Evolutionary conservation across 2,113 vertebrate genomes (phyloP).

Genomic region (human (Homo sapiens)): GRCh38 chr6:134935001-134935500

Average conservation of each 20-base stretch:
- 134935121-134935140: too few relatives aligned
- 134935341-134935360: not conserved
- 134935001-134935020: too few relatives aligned
- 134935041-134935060: too few relatives aligned
- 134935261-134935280: not conserved
- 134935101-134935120: too few relatives aligned
- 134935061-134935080: too few relatives aligned
- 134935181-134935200: too few relatives aligned
- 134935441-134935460: not conserved
- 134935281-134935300: not conserved
- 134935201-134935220: not conserved
- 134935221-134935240: too few relatives aligned
- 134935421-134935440: not conserved
- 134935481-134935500: not conserved
- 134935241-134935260: not conserved
- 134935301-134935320: not conserved
- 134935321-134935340: not conserved
- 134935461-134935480: not conserved
- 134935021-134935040: too few relatives aligned
- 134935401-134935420: not conserved
- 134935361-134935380: not conserved
- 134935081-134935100: too few relatives aligned
- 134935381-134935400: not conserved
- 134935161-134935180: too few relatives aligned
- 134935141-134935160: too few relatives aligned